Percentiles rank a stretch among this genome's conserved stretches.
Conservation (phyloP, 1,140 invertebrate species). For the Elysia chlorotica region DNA sequence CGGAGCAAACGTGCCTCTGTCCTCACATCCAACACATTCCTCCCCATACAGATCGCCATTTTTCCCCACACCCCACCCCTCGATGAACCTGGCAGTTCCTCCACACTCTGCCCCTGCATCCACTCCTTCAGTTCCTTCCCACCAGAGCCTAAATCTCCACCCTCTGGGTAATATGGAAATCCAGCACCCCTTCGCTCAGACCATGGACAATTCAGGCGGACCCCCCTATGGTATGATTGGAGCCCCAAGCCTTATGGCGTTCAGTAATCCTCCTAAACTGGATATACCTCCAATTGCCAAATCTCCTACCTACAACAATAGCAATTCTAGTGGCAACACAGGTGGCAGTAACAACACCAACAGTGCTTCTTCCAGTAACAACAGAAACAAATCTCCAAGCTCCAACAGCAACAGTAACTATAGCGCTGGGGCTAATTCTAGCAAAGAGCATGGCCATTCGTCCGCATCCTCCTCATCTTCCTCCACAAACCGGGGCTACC, state of each 20-base stretch:
- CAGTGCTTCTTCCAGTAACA: slow-evolving; percentile 5
- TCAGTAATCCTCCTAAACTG: slow-evolving; percentile 14
- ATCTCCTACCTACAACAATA: slow-evolving; percentile 15
- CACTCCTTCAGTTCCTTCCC: background rate
- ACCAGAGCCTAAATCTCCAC: slow-evolving; percentile 13
- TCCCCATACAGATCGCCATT: slow-evolving; percentile 13
- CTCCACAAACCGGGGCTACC: no score
- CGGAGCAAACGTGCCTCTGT: slow-evolving; percentile 8
- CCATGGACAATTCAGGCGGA: background rate
- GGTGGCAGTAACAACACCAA: background rate
- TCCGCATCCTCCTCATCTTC: no score
- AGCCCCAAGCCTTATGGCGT: slow-evolving; percentile 18
- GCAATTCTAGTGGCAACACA: background rate
- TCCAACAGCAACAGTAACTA: background rate
- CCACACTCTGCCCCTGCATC: slow-evolving; percentile 7
- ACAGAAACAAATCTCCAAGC: background rate
- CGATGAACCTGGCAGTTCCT: slow-evolving; percentile 15
- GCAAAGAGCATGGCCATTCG: no score
- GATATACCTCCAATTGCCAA: slow-evolving; percentile 19
- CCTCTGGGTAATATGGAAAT: slow-evolving; percentile 22
- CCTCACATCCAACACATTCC: slow-evolving; percentile 6
- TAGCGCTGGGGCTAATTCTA: background rate
- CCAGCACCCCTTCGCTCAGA: slow-evolving; percentile 5
- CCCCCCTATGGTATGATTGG: background rate
- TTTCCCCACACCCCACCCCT: slow-evolving; percentile 14